Conservation (phyloP, 2,888 invertebrate genomes). For the Polydrusus pterygomalis region DNA sequence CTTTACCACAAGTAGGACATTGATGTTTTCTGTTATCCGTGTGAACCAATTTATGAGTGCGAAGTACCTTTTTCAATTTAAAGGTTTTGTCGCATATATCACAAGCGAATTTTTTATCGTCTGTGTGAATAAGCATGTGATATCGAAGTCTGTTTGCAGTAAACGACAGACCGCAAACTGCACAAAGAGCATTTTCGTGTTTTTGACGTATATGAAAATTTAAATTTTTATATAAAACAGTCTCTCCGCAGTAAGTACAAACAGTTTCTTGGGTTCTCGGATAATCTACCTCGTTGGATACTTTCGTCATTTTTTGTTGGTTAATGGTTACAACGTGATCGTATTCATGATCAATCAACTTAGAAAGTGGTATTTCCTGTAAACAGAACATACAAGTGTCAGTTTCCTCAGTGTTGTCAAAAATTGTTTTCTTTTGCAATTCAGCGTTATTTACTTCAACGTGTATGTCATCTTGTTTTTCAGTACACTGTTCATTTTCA, state of each 20-base stretch:
- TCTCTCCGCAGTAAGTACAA: not conserved
- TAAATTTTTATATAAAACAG: not conserved
- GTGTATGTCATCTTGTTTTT: not conserved
- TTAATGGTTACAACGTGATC: not conserved
- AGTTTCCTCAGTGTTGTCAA: not conserved
- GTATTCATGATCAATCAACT: constrained; percentile 2
- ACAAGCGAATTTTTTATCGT: constrained; percentile 72
- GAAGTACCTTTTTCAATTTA: constrained; percentile 42
- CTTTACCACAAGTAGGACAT: not conserved
- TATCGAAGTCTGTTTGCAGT: constrained; percentile 52
- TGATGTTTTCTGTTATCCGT: not conserved
- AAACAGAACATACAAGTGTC: not conserved
- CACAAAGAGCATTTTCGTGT: constrained; percentile 21
- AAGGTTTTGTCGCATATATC: constrained; percentile 72
- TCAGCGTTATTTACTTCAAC: not conserved
- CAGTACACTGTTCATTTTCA: not conserved
- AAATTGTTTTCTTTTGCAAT: not conserved
- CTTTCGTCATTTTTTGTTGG: not conserved
- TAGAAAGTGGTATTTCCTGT: not conserved
- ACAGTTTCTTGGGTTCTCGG: not conserved
- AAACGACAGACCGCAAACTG: constrained; percentile 34
- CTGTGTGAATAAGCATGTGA: constrained; percentile 66
- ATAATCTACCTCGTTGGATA: too few species aligned
- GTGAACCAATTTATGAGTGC: not conserved
- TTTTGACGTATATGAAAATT: not conserved